phyloP scores from a whole-genome alignment of 2,888 invertebrate genomes.

The Epicampocera succincta region DNA sequence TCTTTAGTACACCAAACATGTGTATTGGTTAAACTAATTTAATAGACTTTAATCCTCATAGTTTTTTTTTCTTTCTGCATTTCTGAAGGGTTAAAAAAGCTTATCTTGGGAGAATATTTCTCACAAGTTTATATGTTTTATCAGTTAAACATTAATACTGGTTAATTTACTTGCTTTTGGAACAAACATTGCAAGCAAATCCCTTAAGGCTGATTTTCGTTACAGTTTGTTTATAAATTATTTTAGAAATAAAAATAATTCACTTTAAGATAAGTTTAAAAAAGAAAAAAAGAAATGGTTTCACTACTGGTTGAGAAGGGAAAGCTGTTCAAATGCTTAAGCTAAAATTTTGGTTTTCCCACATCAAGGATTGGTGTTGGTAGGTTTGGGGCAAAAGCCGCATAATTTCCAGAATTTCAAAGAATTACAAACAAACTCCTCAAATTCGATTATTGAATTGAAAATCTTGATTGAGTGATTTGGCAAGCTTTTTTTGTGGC shows the following conservation, averaged over 20 bases:
- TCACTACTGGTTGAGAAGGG: not conserved
- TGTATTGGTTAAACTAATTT: constrained; percentile 61
- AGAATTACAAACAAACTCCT: too few species aligned
- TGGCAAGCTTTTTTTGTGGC: too few species aligned
- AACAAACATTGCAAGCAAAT: constrained; percentile 6
- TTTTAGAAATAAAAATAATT: constrained; percentile 30
- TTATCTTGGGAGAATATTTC: constrained; percentile 1
- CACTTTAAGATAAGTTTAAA: constrained; percentile 18
- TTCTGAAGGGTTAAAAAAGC: not conserved
- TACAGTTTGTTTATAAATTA: not conserved
- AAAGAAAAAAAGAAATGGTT: too few species aligned
- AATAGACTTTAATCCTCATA: constrained; percentile 52
- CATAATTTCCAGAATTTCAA: too few species aligned
- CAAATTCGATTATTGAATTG: too few species aligned
- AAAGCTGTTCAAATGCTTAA: not conserved
- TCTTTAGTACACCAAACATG: constrained; percentile 41
- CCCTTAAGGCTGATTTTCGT: constrained; percentile 14
- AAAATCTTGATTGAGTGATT: too few species aligned
- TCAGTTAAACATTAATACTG: constrained; percentile 27
- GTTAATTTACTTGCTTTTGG: constrained; percentile 13
- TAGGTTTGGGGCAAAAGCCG: too few species aligned
- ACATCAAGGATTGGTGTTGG: too few species aligned
- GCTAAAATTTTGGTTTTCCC: not conserved
- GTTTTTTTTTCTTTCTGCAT: constrained; percentile 7
- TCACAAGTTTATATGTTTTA: constrained; percentile 22